Percentiles rank a stretch among this genome's conserved stretches.
Conservation (phyloP, 2,113 vertebrate genomes). For the Mobula hypostoma region DNA sequence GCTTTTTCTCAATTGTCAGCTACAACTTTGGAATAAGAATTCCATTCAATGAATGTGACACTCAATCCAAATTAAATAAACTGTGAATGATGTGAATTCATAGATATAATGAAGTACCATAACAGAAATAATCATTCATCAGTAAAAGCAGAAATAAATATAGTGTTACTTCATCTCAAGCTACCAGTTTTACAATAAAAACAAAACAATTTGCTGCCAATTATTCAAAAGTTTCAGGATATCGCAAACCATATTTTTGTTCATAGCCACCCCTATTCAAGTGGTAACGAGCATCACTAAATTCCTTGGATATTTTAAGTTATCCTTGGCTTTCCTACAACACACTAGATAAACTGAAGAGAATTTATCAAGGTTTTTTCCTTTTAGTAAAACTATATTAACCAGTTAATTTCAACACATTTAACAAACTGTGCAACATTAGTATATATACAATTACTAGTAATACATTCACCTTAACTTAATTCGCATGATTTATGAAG, state of each 20-base stretch:
- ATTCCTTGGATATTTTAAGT: background rate
- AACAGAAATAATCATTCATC: conserved; percentile 34
- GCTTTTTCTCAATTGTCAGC: conserved; percentile 30
- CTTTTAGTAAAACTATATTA: background rate
- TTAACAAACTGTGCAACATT: background rate
- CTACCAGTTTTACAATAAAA: conserved; percentile 36
- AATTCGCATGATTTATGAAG: background rate
- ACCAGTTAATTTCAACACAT: background rate
- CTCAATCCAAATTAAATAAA: conserved; percentile 38
- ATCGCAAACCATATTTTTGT: background rate
- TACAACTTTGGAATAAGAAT: conserved; percentile 21
- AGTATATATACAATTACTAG: background rate
- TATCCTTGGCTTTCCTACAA: background rate
- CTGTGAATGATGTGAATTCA: conserved; percentile 21
- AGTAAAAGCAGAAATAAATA: conserved; percentile 19
- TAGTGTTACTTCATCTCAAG: conserved; percentile 13
- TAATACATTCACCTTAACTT: background rate
- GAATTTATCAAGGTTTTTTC: background rate
- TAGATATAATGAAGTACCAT: conserved; percentile 31
- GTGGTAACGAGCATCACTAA: background rate
- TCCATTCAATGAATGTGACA: conserved; percentile 27
- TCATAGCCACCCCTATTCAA: background rate
- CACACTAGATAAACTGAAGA: background rate
- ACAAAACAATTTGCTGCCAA: conserved; percentile 28
- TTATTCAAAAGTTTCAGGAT: conserved; percentile 17